Evolutionary conservation across 2,888 invertebrate species (phyloP), one percentile per base, ranked within the genome.

Genomic region (Drosophila histrio): DNA sequence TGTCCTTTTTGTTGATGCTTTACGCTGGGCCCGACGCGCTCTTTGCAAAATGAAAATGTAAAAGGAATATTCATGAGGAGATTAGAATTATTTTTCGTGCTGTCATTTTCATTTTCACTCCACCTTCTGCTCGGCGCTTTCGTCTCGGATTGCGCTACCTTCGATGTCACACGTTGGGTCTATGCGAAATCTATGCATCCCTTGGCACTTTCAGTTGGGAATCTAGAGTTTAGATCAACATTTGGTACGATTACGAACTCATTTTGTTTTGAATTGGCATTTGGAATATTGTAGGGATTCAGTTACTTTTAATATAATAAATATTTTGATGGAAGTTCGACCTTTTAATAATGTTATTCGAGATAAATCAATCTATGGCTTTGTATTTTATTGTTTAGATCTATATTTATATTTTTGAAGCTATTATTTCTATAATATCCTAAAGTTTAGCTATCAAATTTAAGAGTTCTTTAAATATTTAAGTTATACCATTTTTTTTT

Each of bases 11-110:
- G 87, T 72, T 83, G 83, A 87, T 80, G 85, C 74, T 73, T 83
- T 72, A 59, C 80, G 64, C 80, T 73, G 47, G 47, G 36, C 63
- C 63, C 43, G 62, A 47, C 72, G 77, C 88, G 77, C 88, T 85
- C 81, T 85, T 88, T 83, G 80, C 76, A 68, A 80, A 82, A 81
- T 81, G 85, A 88, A 91, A 91, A 91, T 88, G 84, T 72, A 87
- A 88, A 89, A 86, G 87, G 91, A 91, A 91, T 91, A 91, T 91
- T 91, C 91, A 91, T 91, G 91, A 91, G 90, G 73, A 90, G 91
- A 90, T 91, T 91, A 89, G 89, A 91, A 90, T 90, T 91, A 89
- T 91, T 89, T 89, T 87, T 86, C 75, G 75, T 84, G 60, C 88
- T 90, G 90, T 87, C 90, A 89, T 87, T 89, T 83, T 85, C 80